phyloP scores from a whole-genome alignment of 2,888 invertebrate species.

The Crepidodera aurea region DNA sequence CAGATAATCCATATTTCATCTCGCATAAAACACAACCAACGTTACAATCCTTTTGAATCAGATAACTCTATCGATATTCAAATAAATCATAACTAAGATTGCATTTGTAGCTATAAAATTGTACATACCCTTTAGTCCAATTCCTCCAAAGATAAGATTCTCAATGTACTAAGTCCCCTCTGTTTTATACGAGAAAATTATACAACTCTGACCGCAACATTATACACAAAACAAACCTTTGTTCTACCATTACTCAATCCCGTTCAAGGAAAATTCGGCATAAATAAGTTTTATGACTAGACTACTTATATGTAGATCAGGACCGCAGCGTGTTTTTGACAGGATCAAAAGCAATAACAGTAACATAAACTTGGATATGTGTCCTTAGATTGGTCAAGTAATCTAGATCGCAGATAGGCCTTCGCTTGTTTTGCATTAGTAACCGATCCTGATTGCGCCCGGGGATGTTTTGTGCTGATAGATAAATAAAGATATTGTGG shows the following conservation, averaged over 20 bases:
- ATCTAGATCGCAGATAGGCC: conserved; percentile 55
- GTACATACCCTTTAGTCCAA: conserved; percentile 37
- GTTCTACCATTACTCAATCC: conserved; percentile 52
- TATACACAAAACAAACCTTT: conserved; percentile 49
- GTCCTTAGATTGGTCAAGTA: conserved; percentile 58
- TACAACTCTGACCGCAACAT: conserved; percentile 48
- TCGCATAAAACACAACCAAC: conserved; percentile 23
- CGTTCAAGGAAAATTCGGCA: conserved; percentile 45
- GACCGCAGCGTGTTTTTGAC: conserved; percentile 59
- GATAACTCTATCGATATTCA: conserved; percentile 35
- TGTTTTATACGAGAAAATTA: conserved; percentile 47
- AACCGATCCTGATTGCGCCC: conserved; percentile 48
- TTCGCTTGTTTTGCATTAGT: conserved; percentile 52
- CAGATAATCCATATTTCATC: conserved; percentile 32
- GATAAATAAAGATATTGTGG: conserved; percentile 60
- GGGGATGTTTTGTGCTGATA: conserved; percentile 56
- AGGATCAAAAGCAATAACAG: conserved; percentile 59
- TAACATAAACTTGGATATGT: conserved; percentile 59
- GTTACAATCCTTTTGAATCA: conserved; percentile 29
- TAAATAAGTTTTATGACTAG: conserved; percentile 53
- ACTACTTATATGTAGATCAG: conserved; percentile 49
- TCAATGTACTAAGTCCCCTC: conserved; percentile 38
- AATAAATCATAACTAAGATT: conserved; percentile 39
- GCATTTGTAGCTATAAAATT: conserved; percentile 32
- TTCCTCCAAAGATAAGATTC: conserved; percentile 42